Conservation (phyloP, 1,140 invertebrate species). For the Brachystomella parvula region DNA sequence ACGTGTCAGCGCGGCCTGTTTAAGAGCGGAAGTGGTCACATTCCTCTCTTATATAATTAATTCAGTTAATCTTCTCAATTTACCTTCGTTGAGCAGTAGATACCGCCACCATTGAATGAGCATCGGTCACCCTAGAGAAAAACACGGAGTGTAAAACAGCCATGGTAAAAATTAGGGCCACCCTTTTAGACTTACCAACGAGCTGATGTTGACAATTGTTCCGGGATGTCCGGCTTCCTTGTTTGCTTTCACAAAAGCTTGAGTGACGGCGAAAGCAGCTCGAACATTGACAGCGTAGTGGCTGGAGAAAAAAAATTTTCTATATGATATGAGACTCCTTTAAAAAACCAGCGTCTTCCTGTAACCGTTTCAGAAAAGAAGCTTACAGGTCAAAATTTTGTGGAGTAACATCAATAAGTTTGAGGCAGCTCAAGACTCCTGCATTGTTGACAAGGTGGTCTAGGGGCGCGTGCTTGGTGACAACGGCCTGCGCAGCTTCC, state of each 20-base stretch:
- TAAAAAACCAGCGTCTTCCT: background rate
- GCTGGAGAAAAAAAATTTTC: background rate
- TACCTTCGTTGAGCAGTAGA: background rate
- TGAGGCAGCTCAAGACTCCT: conserved; percentile 2
- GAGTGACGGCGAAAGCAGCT: background rate
- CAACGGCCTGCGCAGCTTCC: conserved; percentile 9
- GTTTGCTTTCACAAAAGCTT: background rate
- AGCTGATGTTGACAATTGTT: conserved; percentile 7
- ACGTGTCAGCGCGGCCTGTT: background rate
- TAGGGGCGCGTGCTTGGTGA: background rate
- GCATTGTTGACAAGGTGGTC: conserved; percentile 31
- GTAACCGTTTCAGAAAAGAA: background rate
- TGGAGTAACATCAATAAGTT: background rate
- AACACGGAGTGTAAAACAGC: background rate
- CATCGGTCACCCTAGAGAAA: background rate
- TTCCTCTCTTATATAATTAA: no score
- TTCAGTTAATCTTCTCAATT: no score
- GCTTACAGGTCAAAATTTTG: background rate
- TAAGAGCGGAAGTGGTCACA: no score
- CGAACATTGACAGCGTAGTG: background rate
- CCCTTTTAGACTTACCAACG: background rate
- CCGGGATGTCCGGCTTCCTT: background rate
- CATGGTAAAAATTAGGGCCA: background rate
- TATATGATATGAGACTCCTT: background rate
- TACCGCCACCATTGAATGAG: background rate